These are phyloP conservation scores for Eurois occulta DNA, from an alignment of 2,888 invertebrate species.

Conservation along the genomic window DNA sequence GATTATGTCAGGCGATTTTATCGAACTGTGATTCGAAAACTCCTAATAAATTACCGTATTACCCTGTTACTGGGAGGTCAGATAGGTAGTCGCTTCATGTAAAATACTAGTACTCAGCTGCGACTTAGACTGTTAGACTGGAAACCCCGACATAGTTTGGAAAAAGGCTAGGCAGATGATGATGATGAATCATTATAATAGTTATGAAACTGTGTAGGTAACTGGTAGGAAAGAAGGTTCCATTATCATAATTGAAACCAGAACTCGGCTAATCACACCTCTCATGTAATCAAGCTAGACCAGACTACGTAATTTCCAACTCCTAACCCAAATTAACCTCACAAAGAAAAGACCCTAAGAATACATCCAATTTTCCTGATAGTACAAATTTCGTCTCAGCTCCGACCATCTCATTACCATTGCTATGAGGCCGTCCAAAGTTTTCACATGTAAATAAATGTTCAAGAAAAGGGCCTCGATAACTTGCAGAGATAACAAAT, in stretches of 20 bases:
- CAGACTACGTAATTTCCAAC: not conserved
- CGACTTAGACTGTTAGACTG: too few relatives aligned
- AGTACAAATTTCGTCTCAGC: constrained; percentile 31
- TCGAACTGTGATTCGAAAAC: too few relatives aligned
- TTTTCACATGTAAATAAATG: constrained; percentile 59
- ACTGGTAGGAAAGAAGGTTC: not conserved
- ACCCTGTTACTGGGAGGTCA: too few relatives aligned
- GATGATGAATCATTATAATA: too few relatives aligned
- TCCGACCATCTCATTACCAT: constrained; percentile 46
- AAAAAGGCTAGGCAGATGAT: too few relatives aligned
- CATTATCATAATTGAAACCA: not conserved
- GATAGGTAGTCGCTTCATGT: too few relatives aligned
- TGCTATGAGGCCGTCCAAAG: constrained; percentile 33
- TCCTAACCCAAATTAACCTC: constrained; percentile 32
- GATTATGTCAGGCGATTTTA: too few relatives aligned
- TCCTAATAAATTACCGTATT: too few relatives aligned
- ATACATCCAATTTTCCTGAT: constrained; percentile 33
- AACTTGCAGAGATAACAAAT: constrained; percentile 46
- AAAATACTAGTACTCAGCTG: too few relatives aligned
- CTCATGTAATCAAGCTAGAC: not conserved
- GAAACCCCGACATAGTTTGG: too few relatives aligned
- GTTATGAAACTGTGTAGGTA: too few relatives aligned
- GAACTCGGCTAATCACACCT: not conserved
- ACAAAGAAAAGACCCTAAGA: constrained; percentile 22
- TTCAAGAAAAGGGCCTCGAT: constrained; percentile 46